These are phyloP conservation scores for Papilio polytes DNA, from an alignment of 1,140 invertebrate species.

Conservation along the genomic window DNA sequence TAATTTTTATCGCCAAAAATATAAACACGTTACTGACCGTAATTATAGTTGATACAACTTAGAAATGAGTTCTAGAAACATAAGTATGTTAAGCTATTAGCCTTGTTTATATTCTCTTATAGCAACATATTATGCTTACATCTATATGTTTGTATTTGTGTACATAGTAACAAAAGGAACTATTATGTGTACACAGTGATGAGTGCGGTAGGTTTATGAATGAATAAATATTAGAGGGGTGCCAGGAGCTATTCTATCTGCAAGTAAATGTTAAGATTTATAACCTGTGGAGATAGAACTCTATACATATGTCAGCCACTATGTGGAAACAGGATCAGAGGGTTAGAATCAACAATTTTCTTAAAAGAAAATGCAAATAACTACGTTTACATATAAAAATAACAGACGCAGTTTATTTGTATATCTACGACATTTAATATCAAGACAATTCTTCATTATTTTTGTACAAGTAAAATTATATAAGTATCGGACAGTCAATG, in stretches of 20 bases:
- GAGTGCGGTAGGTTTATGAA: too few species aligned
- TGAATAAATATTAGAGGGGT: too few species aligned
- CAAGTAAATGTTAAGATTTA: too few species aligned
- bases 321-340: too few species aligned
- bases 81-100: constrained; percentile 15
- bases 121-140: background rate
- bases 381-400: background rate
- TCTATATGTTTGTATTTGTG: background rate
- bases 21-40: background rate
- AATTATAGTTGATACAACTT: background rate
- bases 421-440: background rate
- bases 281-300: too few species aligned
- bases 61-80: background rate
- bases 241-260: too few species aligned
- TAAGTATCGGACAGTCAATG: background rate
- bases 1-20: background rate
- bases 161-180: background rate
- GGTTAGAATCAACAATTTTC: too few species aligned
- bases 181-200: too few species aligned
- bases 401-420: background rate
- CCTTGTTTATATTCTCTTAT: background rate
- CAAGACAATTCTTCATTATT: background rate
- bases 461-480: background rate
- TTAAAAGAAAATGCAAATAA: too few species aligned
- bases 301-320: too few species aligned